Percentiles rank a stretch among this genome's conserved stretches.
Evolutionary conservation across 1,140 invertebrate species (phyloP).

Genomic region (Papilio dardanus): DNA sequence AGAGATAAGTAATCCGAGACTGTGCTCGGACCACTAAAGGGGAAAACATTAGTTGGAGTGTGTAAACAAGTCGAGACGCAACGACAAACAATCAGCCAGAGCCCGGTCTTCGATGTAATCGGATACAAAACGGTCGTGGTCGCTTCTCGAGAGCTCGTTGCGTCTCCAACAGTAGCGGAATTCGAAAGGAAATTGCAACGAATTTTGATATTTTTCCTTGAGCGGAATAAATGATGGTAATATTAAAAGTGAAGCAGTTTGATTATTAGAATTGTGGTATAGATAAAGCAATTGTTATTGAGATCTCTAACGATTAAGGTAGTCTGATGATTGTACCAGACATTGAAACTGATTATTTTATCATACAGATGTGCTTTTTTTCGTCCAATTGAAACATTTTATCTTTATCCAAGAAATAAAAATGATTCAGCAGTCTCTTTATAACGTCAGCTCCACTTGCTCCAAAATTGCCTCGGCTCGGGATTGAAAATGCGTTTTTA

Average conservation of each 20-base stretch:
- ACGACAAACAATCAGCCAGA: constrained; percentile 70
- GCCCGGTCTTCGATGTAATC: constrained; percentile 64
- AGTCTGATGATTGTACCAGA: not conserved
- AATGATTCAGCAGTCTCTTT: constrained; percentile 52
- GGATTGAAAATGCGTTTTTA: constrained; percentile 59
- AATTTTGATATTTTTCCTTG: constrained; percentile 49
- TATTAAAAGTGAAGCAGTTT: constrained; percentile 38
- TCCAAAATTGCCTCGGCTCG: constrained; percentile 50
- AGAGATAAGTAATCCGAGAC: constrained; percentile 61
- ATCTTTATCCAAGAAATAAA: constrained; percentile 42
- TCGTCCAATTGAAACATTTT: constrained; percentile 12
- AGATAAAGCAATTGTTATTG: not conserved
- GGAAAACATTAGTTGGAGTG: constrained; percentile 66
- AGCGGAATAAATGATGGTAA: constrained; percentile 42
- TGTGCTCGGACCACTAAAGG: constrained; percentile 60
- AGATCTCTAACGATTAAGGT: not conserved
- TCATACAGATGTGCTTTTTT: not conserved
- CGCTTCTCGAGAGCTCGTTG: constrained; percentile 53
- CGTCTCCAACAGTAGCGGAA: constrained; percentile 52
- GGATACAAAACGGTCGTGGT: constrained; percentile 66
- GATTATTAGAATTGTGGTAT: not conserved
- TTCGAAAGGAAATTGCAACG: constrained; percentile 55
- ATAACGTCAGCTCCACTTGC: constrained; percentile 55
- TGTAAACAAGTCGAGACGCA: constrained; percentile 65
- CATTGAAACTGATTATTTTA: not conserved